Evolutionary conservation across 2,113 vertebrate genomes (phyloP), one percentile per base, ranked within the genome.

Genomic region (Stigmatopora argus): DNA sequence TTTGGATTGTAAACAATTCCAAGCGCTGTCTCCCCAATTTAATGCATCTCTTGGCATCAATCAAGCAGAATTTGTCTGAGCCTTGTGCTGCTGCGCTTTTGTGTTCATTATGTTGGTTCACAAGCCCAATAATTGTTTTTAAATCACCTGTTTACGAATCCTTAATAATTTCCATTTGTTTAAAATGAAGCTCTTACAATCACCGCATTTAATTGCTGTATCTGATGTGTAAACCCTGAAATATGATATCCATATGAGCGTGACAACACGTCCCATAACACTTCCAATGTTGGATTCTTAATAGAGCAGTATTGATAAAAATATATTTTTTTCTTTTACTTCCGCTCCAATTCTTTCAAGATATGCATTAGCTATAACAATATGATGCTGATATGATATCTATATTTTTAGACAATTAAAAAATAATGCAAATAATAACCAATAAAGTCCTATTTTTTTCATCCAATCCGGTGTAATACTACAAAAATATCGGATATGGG

Each of bases 1-100:
- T 61, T 45, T 23, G 59, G 38, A 45, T 61, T 6, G 12, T 60
- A 5, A 23, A 12, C 41, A 45, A 45, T 61, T 61, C 59, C 59
- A 61, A 23, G 38, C 45, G 59, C 59, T 61, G 41, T 61, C 38
- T 61, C 38, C 19, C 38, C 59, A 61, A 61, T 45, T 45, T 45
- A 61, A 23, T 45, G 59, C 38, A 45, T 61, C 59, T 45, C 41
- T 61, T 45, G 59, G 59, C 59, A 45, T 61, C 41, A 6, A 38
- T 9, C 11, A 23, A 61, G 41, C n/a, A 61, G 59, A 13, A 45
- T 23, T 45, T 23, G 38, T 23, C 41, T 45, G 12, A 15, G 5
- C 59, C 21, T 15, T 41, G 35, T 60, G 35, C 57, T n/a, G 59
- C 19, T 21, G 14, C 21, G 19, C 41, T 45, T 44, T 45, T 23